Percentiles rank a stretch among this genome's conserved stretches.
phyloP scores from a whole-genome alignment of 35 echinoderm and acorn worm species.

The Hemicentrotus pulcherrimus region DNA sequence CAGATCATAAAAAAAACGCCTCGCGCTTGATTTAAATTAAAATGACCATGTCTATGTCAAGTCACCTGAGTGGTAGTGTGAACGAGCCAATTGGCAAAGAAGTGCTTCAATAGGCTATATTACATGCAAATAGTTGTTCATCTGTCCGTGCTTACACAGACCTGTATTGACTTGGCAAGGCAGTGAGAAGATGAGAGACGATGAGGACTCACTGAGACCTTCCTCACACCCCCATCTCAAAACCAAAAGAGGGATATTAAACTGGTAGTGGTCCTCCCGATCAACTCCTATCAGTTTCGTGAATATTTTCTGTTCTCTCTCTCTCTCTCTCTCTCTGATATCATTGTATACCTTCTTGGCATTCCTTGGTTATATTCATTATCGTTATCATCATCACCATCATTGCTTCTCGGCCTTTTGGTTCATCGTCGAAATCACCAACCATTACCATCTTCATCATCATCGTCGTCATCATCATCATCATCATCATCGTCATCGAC shows the following conservation, averaged over 20 bases:
- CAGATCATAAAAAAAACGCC: neutral
- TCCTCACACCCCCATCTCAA: slow-evolving; percentile 20
- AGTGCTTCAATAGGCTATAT: slow-evolving; percentile 17
- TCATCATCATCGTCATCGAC: neutral
- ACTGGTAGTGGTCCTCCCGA: neutral
- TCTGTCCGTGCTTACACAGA: neutral
- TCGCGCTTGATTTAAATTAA: neutral
- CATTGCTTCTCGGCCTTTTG: too few relatives aligned
- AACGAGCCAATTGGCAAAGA: neutral
- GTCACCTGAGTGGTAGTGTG: neutral
- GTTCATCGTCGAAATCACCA: neutral
- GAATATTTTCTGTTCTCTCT: neutral
- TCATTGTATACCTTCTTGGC: too few relatives aligned
- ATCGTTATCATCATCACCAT: too few relatives aligned
- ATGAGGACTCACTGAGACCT: neutral
- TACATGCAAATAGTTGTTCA: slow-evolving; percentile 35
- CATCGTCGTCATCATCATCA: neutral
- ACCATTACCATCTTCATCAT: neutral
- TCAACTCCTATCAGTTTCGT: neutral
- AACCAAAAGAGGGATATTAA: slow-evolving; percentile 42
- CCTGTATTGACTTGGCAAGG: neutral
- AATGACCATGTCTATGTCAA: neutral
- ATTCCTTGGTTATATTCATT: too few relatives aligned
- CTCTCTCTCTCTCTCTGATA: neutral
- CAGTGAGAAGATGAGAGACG: slow-evolving; percentile 16